These are phyloP conservation scores for Actinia equina DNA, from an alignment of 64 coral and sea anemone genomes.

Conservation along the genomic window DNA sequence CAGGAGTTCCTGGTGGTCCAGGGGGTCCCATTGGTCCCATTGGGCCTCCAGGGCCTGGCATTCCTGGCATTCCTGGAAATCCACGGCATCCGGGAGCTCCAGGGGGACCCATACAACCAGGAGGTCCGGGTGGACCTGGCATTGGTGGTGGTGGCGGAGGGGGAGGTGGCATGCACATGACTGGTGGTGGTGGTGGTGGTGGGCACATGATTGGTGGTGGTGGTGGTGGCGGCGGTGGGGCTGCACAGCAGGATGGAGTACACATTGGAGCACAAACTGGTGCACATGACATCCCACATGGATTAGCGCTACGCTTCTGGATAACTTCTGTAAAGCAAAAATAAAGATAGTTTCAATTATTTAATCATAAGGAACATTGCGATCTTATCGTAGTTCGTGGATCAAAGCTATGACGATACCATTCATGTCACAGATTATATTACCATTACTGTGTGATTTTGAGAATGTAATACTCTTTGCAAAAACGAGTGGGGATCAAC, in stretches of 20 bases:
- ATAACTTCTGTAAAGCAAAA: slow-evolving; percentile 12
- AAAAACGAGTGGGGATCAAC: not conserved
- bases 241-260: slow-evolving; percentile 38
- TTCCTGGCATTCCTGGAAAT: slow-evolving; percentile 43
- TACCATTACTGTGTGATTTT: not conserved
- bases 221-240: slow-evolving; percentile 11
- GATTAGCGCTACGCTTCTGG: slow-evolving; percentile 46
- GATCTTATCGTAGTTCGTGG: too few relatives aligned
- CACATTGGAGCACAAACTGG: slow-evolving; percentile 51
- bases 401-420: too few relatives aligned
- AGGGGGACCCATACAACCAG: slow-evolving; percentile 82
- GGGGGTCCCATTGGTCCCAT: slow-evolving; percentile 89
- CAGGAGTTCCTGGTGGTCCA: slow-evolving; percentile 64
- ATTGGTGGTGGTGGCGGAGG: slow-evolving; percentile 51
- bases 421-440: too few relatives aligned
- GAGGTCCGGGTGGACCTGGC: slow-evolving; percentile 76
- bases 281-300: slow-evolving; percentile 55
- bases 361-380: too few relatives aligned
- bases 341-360: too few relatives aligned
- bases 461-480: not conserved
- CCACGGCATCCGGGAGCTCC: slow-evolving; percentile 82
- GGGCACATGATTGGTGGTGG: not conserved
- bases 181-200: slow-evolving; percentile 33
- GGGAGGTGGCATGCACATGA: slow-evolving; percentile 10
- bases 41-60: slow-evolving; percentile 68